A percentile compares a stretch with the other conserved stretches of the same genome.
These are phyloP conservation scores for Miniopterus natalensis DNA, from an alignment of 2,113 vertebrate genomes.

Conservation along the genomic window DNA sequence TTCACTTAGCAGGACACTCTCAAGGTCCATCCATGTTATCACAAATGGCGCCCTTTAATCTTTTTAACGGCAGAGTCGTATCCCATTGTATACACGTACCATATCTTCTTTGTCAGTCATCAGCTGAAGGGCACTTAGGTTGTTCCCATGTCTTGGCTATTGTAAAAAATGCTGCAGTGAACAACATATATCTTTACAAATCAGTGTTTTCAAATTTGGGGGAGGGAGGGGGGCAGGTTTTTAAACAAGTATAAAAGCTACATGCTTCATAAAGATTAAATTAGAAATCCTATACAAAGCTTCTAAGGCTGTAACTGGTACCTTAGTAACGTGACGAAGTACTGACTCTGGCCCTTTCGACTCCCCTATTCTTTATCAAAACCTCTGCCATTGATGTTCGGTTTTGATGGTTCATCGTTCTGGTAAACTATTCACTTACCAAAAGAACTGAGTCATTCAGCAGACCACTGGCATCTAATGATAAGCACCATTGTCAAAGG, in stretches of 20 bases:
- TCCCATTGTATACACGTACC: background rate
- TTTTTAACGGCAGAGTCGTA: background rate
- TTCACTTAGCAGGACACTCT: background rate
- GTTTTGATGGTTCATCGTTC: background rate
- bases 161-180: background rate
- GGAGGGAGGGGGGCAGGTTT: background rate
- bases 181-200: background rate
- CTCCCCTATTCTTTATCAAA: background rate
- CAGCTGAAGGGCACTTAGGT: background rate
- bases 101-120: background rate
- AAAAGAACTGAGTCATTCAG: background rate
- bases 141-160: background rate
- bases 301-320: background rate
- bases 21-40: background rate
- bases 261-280: conserved; percentile 54
- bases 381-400: background rate
- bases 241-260: conserved; percentile 2
- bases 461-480: background rate
- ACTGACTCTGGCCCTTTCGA: background rate
- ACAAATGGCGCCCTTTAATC: background rate
- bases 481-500: background rate
- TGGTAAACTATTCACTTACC: background rate
- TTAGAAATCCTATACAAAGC: conserved; percentile 23
- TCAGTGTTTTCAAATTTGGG: background rate
- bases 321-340: background rate